Evolutionary conservation across 2,888 invertebrate species (phyloP).

Genomic region (Clusia tigrina): DNA sequence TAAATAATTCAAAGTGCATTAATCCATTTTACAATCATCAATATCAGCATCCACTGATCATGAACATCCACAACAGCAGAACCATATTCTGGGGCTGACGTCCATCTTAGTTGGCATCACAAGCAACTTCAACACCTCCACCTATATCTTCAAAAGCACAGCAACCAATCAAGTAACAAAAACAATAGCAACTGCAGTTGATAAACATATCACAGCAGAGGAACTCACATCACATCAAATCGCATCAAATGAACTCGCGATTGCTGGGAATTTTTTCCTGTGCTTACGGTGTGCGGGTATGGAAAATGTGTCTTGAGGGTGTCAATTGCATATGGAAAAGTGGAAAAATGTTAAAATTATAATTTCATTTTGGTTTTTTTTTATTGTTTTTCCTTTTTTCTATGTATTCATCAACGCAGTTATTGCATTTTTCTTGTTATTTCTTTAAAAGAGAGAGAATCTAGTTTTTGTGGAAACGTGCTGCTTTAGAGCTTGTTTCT

Average conservation of each 20-base stretch:
- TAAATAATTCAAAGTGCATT: slow-evolving; percentile 42
- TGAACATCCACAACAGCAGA: too few species aligned
- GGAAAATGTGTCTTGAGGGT: slow-evolving; percentile 49
- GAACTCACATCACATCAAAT: too few species aligned
- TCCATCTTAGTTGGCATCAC: too few species aligned
- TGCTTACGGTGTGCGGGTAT: neutral
- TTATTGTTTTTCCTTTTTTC: slow-evolving; percentile 33
- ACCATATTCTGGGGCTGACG: too few species aligned
- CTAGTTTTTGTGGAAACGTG: neutral
- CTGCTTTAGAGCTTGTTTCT: neutral
- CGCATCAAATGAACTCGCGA: neutral
- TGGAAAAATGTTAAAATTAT: too few species aligned
- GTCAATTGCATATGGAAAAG: slow-evolving; percentile 57
- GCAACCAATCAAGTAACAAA: too few species aligned
- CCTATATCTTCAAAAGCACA: too few species aligned
- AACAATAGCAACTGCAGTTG: too few species aligned
- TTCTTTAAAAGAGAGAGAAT: neutral
- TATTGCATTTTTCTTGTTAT: slow-evolving; percentile 3
- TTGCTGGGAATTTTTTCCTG: slow-evolving; percentile 45
- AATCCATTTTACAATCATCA: slow-evolving; percentile 43
- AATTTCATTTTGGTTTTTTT: slow-evolving; percentile 45
- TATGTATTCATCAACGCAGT: slow-evolving; percentile 23
- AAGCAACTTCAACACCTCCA: too few species aligned
- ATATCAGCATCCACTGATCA: slow-evolving; percentile 14
- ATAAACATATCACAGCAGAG: too few species aligned